Percentiles rank a stretch among this genome's conserved stretches.
Conservation (phyloP, 2,797 vertebrate species). For the Fratercula arctica region DNA sequence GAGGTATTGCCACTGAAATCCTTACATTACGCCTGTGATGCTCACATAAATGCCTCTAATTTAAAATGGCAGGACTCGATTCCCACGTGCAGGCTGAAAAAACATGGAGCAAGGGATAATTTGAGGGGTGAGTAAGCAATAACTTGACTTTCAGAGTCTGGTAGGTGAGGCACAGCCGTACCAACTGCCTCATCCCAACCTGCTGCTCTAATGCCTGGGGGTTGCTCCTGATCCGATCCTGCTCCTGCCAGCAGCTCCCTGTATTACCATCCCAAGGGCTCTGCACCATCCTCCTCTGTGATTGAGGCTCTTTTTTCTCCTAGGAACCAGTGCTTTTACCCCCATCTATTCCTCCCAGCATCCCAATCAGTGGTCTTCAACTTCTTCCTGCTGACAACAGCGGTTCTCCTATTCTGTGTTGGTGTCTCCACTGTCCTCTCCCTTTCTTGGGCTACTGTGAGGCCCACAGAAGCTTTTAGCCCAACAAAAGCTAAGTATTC, state of each 20-base stretch:
- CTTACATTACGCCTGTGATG: not conserved
- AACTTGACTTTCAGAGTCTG: not conserved
- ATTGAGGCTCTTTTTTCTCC: not conserved
- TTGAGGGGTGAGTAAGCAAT: not conserved
- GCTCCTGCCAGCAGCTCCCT: not conserved
- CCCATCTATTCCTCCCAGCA: not conserved
- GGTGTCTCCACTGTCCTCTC: not conserved
- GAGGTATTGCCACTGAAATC: not conserved
- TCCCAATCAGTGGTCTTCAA: not conserved
- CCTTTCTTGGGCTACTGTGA: not conserved
- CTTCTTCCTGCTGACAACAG: not conserved
- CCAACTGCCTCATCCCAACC: not conserved
- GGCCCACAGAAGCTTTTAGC: not conserved
- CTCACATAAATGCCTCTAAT: not conserved
- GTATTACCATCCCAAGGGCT: not conserved
- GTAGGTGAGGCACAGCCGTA: not conserved
- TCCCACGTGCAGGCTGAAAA: not conserved
- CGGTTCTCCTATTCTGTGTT: not conserved
- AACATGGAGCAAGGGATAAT: not conserved
- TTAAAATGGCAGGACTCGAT: not conserved
- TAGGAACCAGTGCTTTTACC: not conserved
- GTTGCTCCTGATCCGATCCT: fast-evolving
- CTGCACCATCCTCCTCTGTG: not conserved
- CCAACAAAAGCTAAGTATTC: not conserved
- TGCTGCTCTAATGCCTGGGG: not conserved